phyloP scores from a whole-genome alignment of 1,140 invertebrate species.

The Drosophila kepulauana region DNA sequence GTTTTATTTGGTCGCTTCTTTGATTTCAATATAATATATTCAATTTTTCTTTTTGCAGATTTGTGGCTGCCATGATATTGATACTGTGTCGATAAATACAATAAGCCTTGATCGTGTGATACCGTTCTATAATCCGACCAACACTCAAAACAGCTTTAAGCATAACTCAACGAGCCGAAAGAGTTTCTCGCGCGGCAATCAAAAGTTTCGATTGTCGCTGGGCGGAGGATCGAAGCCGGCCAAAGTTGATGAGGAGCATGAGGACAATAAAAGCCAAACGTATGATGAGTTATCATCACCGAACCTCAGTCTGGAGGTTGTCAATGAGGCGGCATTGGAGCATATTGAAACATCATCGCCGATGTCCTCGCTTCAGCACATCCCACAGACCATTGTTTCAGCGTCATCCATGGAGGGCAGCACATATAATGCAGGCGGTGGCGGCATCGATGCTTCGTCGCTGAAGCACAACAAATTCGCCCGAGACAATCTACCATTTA shows the following conservation, averaged over 20 bases:
- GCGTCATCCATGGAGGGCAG: constrained; percentile 6
- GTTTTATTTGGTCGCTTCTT: constrained; percentile 38
- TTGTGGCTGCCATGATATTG: constrained; percentile 79
- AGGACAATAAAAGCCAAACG: constrained; percentile 64
- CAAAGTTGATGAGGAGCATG: constrained; percentile 71
- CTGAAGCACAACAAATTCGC: constrained; percentile 50
- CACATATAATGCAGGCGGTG: constrained; percentile 22
- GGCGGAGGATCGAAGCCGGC: constrained; percentile 64
- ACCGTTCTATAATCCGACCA: constrained; percentile 81
- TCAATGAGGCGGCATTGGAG: constrained; percentile 68
- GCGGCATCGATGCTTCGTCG: constrained; percentile 19
- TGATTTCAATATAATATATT: not conserved
- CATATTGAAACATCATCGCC: constrained; percentile 58
- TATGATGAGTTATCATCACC: constrained; percentile 72
- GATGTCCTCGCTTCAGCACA: constrained; percentile 52
- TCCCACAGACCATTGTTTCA: constrained; percentile 17
- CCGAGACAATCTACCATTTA: constrained; percentile 39
- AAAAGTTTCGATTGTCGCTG: constrained; percentile 74
- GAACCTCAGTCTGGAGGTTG: constrained; percentile 76
- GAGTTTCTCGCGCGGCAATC: constrained; percentile 88
- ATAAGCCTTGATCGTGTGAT: constrained; percentile 74
- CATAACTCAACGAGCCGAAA: constrained; percentile 89
- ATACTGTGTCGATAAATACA: constrained; percentile 78
- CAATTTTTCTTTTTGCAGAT: constrained; percentile 54
- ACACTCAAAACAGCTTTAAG: constrained; percentile 85